Conservation (phyloP, 64 coral and sea anemone genomes). For the Pocillopora damicornis region DNA sequence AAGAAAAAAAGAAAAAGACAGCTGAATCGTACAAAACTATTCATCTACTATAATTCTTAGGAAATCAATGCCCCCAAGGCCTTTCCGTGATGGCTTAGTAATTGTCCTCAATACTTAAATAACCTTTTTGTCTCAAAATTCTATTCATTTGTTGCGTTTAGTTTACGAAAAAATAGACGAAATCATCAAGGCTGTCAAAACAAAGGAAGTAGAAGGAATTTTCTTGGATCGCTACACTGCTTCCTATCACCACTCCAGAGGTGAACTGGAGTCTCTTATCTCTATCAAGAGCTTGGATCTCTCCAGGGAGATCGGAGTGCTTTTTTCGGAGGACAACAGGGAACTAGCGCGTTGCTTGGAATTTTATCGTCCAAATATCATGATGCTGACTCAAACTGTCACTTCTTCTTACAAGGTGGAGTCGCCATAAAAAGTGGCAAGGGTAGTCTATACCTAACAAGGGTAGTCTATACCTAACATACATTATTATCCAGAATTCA, state of each 20-base stretch:
- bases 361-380: not conserved
- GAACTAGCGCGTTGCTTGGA: not conserved
- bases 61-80: too few species aligned
- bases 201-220: conserved; percentile 15
- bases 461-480: too few species aligned
- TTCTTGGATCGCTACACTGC: not conserved
- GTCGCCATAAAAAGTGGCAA: too few species aligned
- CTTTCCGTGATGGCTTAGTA: too few species aligned
- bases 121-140: not conserved
- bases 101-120: too few species aligned
- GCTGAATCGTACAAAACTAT: too few species aligned
- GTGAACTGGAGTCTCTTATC: not conserved
- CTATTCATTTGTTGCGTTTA: not conserved
- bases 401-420: not conserved
- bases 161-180: not conserved
- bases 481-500: too few species aligned
- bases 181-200: not conserved
- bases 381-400: not conserved
- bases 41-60: too few species aligned
- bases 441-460: too few species aligned
- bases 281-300: not conserved
- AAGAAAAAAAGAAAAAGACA: too few species aligned
- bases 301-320: not conserved
- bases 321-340: not conserved
- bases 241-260: not conserved